Evolutionary conservation across 2,113 vertebrate genomes (phyloP).

Genomic region (Beaufortia kweichowensis): DNA sequence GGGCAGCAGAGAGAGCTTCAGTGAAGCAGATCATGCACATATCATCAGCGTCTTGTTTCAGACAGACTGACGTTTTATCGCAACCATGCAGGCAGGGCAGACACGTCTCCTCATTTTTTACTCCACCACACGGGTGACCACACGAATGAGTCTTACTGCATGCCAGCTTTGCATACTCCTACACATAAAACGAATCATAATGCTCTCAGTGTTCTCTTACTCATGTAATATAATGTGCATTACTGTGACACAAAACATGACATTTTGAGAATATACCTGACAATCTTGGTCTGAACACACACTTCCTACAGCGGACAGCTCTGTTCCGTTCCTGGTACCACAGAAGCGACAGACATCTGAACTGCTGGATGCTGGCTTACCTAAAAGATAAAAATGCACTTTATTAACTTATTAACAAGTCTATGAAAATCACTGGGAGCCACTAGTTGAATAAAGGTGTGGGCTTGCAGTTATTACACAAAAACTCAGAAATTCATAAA

Average conservation of each 20-base stretch:
- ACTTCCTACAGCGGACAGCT: conserved; percentile 94
- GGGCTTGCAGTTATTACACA: no score
- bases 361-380: conserved; percentile 94
- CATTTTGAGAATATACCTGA: conserved; percentile 76
- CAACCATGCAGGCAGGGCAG: conserved; percentile 94
- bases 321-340: conserved; percentile 92
- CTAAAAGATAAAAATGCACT: conserved; percentile 65
- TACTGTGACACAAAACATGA: not conserved
- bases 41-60: conserved; percentile 97
- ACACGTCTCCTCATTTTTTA: conserved; percentile 92
- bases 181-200: not conserved
- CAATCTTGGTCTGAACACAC: conserved; percentile 96
- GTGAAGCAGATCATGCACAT: conserved; percentile 99
- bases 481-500: no score
- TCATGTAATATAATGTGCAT: not conserved
- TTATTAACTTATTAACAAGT: not conserved
- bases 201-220: not conserved
- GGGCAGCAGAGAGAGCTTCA: conserved; percentile 95
- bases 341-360: conserved; percentile 97
- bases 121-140: conserved; percentile 93
- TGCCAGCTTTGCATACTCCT: conserved; percentile 96
- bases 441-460: not conserved
- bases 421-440: not conserved
- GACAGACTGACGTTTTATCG: conserved; percentile 83
- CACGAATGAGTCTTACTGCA: conserved; percentile 95